These are phyloP conservation scores for Hesperophylax magnus DNA, from an alignment of 1,140 invertebrate genomes.

Conservation along the genomic window DNA sequence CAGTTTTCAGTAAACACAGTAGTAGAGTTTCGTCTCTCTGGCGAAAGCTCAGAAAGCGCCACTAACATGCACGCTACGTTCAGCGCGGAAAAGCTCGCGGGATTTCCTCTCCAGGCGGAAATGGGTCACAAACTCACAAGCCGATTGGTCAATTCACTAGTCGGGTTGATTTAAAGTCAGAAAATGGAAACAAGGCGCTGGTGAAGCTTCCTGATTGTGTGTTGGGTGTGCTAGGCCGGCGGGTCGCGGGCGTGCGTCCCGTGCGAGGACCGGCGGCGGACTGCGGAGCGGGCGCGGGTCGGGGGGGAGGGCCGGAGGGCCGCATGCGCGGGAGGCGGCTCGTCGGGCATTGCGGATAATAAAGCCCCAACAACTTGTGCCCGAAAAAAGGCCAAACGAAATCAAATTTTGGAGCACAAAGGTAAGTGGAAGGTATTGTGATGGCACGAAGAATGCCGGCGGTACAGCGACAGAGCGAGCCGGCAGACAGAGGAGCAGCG, in stretches of 20 bases:
- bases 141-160: conserved; percentile 5
- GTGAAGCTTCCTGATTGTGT: conserved; percentile 8
- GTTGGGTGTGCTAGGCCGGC: conserved; percentile 7
- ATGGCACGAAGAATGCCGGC: conserved; percentile 16
- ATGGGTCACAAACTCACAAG: conserved; percentile 4
- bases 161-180: background rate
- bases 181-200: conserved; percentile 8
- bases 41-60: conserved; percentile 6
- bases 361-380: conserved; percentile 8
- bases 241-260: conserved; percentile 30
- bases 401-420: conserved; percentile 30
- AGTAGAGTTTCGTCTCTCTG: conserved; percentile 17
- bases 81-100: background rate
- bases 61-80: conserved; percentile 7
- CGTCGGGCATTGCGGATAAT: conserved; percentile 37
- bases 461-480: background rate
- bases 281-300: conserved; percentile 14
- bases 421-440: conserved; percentile 16
- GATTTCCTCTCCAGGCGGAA: background rate
- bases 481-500: background rate
- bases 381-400: conserved; percentile 23
- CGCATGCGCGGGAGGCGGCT: background rate
- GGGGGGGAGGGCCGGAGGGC: conserved; percentile 4
- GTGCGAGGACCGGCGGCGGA: conserved; percentile 33
- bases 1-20: conserved; percentile 31